Base-by-base conservation (phyloP, 2,888 invertebrate species). In the Nematopogon swammerdamellus region DNA sequence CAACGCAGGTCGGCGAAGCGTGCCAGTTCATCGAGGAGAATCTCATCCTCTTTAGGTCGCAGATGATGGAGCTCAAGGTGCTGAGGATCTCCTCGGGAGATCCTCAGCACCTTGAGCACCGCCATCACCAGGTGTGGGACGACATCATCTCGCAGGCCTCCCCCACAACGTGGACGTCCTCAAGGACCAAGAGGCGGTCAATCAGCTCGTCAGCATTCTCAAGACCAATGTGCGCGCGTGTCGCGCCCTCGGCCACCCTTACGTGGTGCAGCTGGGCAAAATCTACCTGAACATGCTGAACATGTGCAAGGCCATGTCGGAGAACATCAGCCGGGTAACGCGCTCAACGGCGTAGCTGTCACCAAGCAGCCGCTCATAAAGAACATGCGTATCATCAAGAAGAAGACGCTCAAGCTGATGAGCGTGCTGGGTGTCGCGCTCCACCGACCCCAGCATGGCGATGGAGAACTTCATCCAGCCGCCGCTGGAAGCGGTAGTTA, bases 21-120 rank as follows among this genome's bases (percentile, higher is more conserved):
- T 89, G 93, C 80, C 97, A 99, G 47, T 99, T 99, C 71, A 97
- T 99, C 66, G 97, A 99, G 67, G 99, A 99, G 80, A 98, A 99
- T 63, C 83, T 99, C 56, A 87, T 88, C 65, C 93, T 93, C 58
- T 95, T 98, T 71, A 96, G 94, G 72, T 91, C 92, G 55, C 99
- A 99, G 58, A 99, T 99, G 67, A 97, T 98, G 84, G 99, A 99
- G 83, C 83, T 99, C 60, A 95, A 97, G 71, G 95, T 95, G 50
- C 93, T 97, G 97, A 97, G 68, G 87, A 88, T 55, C 84, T 99
- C 42, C 97, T 99, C 64, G 97, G 97, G 64, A 93, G 95, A 63
- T 97, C 98, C 64, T n/a, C n/a, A n/a, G n/a, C n/a, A n/a, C n/a
- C n/a, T n/a, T n/a, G 99, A 99, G 98, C 80, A 88, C 61, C 81